Evolutionary conservation across 2,888 invertebrate genomes (phyloP).

Genomic region (Abrostola triplasia): DNA sequence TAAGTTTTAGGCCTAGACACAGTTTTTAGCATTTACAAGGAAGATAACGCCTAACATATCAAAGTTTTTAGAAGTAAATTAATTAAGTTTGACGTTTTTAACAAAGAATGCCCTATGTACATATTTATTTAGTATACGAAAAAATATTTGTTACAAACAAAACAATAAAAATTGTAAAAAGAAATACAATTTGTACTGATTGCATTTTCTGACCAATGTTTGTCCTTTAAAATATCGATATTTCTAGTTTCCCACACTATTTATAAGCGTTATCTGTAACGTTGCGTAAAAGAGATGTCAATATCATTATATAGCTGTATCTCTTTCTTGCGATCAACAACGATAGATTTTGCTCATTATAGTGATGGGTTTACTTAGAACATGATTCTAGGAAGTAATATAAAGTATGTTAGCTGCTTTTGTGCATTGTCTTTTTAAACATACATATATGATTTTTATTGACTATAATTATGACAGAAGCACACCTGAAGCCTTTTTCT

Average conservation of each 20-base stretch:
- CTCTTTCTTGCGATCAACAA: neutral
- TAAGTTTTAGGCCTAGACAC: slow-evolving; percentile 22
- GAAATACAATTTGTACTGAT: slow-evolving; percentile 22
- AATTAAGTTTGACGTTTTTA: slow-evolving; percentile 36
- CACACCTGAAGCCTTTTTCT: too few species aligned
- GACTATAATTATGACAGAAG: neutral
- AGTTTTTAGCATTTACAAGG: slow-evolving; percentile 41
- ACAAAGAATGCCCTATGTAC: slow-evolving; percentile 39
- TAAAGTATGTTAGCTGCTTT: slow-evolving; percentile 7
- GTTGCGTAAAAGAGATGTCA: neutral
- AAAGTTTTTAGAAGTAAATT: slow-evolving; percentile 58
- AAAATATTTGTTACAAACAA: slow-evolving; percentile 21
- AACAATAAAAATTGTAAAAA: slow-evolving; percentile 1
- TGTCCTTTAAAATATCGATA: slow-evolving; percentile 2
- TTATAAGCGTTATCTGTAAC: neutral
- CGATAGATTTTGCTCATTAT: neutral
- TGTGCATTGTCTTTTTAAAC: slow-evolving; percentile 29
- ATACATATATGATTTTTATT: neutral
- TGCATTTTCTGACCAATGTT: slow-evolving; percentile 40
- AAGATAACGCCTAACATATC: slow-evolving; percentile 66
- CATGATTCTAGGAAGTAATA: slow-evolving; percentile 6
- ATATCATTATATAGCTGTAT: neutral
- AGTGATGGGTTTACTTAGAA: slow-evolving; percentile 16
- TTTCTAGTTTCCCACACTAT: slow-evolving; percentile 3
- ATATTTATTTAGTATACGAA: slow-evolving; percentile 50